These are phyloP conservation scores for Aplidium turbinatum DNA, from an alignment of 23 tunicate species.

Conservation along the genomic window DNA sequence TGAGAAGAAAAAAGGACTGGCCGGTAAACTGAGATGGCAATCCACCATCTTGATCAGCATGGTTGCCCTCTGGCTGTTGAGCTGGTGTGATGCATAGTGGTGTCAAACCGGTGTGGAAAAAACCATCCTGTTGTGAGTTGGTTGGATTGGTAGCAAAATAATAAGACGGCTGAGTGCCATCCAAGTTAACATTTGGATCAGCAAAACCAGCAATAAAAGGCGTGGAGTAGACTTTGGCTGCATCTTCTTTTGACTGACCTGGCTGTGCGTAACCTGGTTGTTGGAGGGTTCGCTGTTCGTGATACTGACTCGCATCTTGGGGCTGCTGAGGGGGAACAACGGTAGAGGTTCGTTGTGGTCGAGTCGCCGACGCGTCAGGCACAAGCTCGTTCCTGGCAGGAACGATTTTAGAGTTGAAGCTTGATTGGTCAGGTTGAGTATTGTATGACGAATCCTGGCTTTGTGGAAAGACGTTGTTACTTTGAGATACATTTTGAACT, in stretches of 20 bases:
- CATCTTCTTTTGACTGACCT: conserved; percentile 17
- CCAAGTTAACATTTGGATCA: conserved; percentile 32
- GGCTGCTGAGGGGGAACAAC: neutral
- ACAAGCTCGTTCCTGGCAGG: neutral
- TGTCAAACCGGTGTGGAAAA: conserved; percentile 38
- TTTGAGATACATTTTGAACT: too few relatives aligned
- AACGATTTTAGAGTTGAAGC: too few relatives aligned
- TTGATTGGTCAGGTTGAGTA: too few relatives aligned
- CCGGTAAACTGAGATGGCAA: conserved; percentile 45
- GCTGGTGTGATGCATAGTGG: conserved; percentile 53
- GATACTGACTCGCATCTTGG: conserved; percentile 8
- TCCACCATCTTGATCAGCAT: conserved; percentile 35
- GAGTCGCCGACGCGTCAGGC: neutral
- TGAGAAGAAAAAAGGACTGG: conserved; percentile 47
- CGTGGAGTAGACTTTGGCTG: conserved; percentile 31
- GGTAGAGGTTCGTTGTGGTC: neutral
- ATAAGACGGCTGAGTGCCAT: conserved; percentile 9
- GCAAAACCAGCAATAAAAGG: conserved; percentile 50
- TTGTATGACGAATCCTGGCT: neutral
- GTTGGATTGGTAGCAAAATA: conserved; percentile 1
- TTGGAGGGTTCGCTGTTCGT: neutral
- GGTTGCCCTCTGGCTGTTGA: conserved; percentile 39
- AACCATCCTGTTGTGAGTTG: neutral
- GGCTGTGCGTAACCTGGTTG: neutral
- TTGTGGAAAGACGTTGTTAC: too few relatives aligned